phyloP scores from a whole-genome alignment of 1,140 invertebrate species.

The Pteromalus puparum region DNA sequence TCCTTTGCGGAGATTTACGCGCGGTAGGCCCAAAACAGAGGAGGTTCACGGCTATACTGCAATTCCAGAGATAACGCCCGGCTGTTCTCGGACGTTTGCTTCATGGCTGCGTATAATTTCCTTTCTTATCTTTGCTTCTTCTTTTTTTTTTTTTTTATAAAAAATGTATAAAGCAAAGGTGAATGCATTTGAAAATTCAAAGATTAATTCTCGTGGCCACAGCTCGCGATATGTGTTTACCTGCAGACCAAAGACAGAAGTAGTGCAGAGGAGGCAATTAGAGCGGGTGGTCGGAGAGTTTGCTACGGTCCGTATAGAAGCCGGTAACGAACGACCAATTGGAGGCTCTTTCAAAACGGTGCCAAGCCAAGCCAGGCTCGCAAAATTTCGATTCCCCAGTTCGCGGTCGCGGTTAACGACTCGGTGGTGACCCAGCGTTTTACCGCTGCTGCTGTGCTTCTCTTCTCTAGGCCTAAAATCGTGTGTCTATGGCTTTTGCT shows the following conservation, averaged over 20 bases:
- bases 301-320: background rate
- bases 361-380: background rate
- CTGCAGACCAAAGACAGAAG: background rate
- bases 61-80: background rate
- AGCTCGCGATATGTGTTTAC: background rate
- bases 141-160: background rate
- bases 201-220: no score
- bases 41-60: background rate
- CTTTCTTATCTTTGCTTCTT: background rate
- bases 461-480: background rate
- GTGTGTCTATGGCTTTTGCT: background rate
- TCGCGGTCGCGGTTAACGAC: slow-evolving; percentile 41
- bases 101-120: background rate
- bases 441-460: no score
- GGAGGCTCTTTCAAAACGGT: background rate
- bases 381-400: slow-evolving; percentile 42
- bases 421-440: background rate
- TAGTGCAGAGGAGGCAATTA: slow-evolving; percentile 56
- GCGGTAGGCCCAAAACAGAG: background rate
- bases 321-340: slow-evolving; percentile 45
- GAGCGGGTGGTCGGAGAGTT: slow-evolving; percentile 55
- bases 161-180: no score
- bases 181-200: no score
- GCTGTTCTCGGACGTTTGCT: no score
- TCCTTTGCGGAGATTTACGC: slow-evolving; percentile 28